Conservation (phyloP, 1,140 invertebrate genomes). For the Drosophila sechellia region DNA sequence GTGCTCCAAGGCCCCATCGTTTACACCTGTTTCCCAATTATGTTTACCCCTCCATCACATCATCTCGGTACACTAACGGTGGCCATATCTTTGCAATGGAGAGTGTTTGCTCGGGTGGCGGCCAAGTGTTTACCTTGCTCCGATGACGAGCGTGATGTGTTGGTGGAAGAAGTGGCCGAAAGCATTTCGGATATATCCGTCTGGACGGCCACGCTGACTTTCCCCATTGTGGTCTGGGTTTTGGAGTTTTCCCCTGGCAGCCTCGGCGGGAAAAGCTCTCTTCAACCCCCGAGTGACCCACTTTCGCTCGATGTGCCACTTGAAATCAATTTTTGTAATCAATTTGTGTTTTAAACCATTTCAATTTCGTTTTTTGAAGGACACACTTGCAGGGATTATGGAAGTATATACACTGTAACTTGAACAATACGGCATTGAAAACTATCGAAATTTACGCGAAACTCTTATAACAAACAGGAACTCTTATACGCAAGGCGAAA, state of each 20-base stretch:
- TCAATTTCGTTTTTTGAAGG: slow-evolving; percentile 51
- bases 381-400: slow-evolving; percentile 15
- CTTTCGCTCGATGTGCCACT: slow-evolving; percentile 56
- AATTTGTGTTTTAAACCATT: slow-evolving; percentile 69
- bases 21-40: slow-evolving; percentile 74
- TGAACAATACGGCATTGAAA: slow-evolving; percentile 14
- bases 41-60: slow-evolving; percentile 54
- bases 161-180: slow-evolving; percentile 69
- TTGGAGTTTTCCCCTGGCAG: slow-evolving; percentile 15
- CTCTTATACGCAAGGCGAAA: slow-evolving; percentile 47
- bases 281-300: slow-evolving; percentile 57
- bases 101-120: slow-evolving; percentile 17
- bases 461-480: slow-evolving; percentile 25
- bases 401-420: slow-evolving; percentile 1
- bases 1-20: slow-evolving; percentile 11
- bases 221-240: slow-evolving; percentile 36
- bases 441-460: slow-evolving; percentile 29
- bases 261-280: slow-evolving; percentile 13
- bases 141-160: slow-evolving; percentile 75
- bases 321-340: slow-evolving; percentile 74
- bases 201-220: slow-evolving; percentile 80
- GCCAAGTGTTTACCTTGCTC: slow-evolving; percentile 76
- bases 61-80: slow-evolving; percentile 28
- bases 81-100: neutral
- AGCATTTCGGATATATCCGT: slow-evolving; percentile 79